These are phyloP conservation scores for Eristalis pertinax DNA, from an alignment of 2,888 invertebrate genomes.

Conservation along the genomic window DNA sequence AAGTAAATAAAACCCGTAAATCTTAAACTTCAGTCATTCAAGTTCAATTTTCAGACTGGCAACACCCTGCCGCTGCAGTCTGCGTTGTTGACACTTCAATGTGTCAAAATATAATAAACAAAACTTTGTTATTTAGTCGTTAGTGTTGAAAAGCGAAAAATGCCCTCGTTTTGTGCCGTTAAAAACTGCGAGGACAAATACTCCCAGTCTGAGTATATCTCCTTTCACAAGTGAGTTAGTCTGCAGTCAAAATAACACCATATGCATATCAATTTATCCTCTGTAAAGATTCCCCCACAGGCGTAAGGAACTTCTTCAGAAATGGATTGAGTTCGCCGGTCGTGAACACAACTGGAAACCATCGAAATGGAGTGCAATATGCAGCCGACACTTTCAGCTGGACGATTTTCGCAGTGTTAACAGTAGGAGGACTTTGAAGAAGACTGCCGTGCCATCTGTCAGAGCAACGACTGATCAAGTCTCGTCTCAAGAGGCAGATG, in stretches of 20 bases:
- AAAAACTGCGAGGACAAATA: conserved; percentile 80
- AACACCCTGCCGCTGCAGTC: not conserved
- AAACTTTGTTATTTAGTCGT: not conserved
- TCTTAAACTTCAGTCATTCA: too few relatives aligned
- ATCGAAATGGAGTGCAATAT: conserved; percentile 80
- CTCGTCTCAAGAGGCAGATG: too few relatives aligned
- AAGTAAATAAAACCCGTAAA: too few relatives aligned
- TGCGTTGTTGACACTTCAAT: not conserved
- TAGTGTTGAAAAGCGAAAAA: conserved; percentile 61
- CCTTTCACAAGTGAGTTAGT: conserved; percentile 79
- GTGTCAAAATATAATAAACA: conserved; percentile 29
- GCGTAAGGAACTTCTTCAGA: conserved; percentile 76
- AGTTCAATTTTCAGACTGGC: not conserved
- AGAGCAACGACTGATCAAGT: too few relatives aligned
- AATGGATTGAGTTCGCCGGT: conserved; percentile 80
- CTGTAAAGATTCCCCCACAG: conserved; percentile 79
- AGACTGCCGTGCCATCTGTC: conserved; percentile 78
- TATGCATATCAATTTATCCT: not conserved
- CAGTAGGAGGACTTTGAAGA: conserved; percentile 78
- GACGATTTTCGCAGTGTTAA: conserved; percentile 78
- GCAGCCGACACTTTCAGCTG: conserved; percentile 79
- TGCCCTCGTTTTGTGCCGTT: conserved; percentile 81
- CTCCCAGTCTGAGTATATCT: conserved; percentile 78
- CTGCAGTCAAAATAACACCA: not conserved
- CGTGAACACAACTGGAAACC: conserved; percentile 79